phyloP scores from a whole-genome alignment of 2,113 vertebrate species.

The Psammodynastes pulverulentus region DNA sequence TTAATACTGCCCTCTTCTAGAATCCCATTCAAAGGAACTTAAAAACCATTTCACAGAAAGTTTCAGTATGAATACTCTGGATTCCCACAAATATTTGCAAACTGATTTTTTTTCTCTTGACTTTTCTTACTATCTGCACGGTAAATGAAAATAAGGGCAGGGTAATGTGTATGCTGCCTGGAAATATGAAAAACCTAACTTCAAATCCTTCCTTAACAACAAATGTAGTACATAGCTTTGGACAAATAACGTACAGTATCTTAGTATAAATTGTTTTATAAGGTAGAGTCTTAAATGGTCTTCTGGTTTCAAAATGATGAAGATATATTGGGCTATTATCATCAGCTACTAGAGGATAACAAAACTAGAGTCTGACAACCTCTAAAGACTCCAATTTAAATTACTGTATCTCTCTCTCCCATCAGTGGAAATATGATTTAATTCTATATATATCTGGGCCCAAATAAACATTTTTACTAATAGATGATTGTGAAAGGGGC shows the following conservation, averaged over 20 bases:
- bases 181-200: background rate
- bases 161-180: background rate
- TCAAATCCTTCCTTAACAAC: background rate
- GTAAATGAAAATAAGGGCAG: background rate
- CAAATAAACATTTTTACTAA: constrained; percentile 6
- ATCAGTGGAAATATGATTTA: constrained; percentile 1
- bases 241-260: background rate
- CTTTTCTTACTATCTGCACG: background rate
- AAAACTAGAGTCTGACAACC: background rate
- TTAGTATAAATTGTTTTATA: background rate
- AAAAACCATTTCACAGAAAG: background rate
- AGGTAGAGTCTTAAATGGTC: background rate
- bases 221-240: background rate
- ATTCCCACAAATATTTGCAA: background rate
- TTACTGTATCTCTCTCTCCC: background rate
- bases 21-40: background rate
- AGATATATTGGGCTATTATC: background rate
- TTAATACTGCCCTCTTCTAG: background rate
- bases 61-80: background rate
- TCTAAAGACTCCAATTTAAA: background rate
- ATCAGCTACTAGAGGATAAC: background rate
- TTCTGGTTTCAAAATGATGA: background rate
- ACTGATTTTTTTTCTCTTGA: background rate
- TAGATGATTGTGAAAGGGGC: background rate
- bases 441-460: constrained; percentile 4